phyloP scores from a whole-genome alignment of 1,140 invertebrate species.

The Nephotettix cincticeps region DNA sequence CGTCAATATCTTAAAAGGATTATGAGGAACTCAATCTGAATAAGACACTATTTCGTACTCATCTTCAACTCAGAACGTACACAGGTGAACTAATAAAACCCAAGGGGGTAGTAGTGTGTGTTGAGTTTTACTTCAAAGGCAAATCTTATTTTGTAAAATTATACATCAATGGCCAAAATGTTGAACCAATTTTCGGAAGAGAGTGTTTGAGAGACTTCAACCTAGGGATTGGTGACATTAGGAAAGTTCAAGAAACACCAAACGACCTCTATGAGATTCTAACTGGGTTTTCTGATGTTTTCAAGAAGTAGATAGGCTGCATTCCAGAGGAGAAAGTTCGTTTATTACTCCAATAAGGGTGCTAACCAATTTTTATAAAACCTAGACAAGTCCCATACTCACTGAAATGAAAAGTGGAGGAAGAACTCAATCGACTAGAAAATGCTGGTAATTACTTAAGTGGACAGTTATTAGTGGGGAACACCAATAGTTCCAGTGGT shows the following conservation, averaged over 20 bases:
- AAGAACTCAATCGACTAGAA: background rate
- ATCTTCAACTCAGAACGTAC: background rate
- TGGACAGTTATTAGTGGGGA: background rate
- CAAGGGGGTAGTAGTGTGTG: background rate
- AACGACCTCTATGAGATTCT: background rate
- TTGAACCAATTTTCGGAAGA: background rate
- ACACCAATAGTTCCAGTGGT: slow-evolving; percentile 53
- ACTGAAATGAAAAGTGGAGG: background rate
- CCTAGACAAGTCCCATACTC: background rate
- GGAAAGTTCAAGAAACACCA: background rate
- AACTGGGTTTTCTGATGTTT: background rate
- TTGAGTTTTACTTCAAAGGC: background rate
- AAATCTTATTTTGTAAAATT: background rate
- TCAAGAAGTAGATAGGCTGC: background rate
- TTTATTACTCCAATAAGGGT: background rate
- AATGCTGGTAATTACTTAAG: background rate
- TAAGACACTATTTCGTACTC: slow-evolving; percentile 20
- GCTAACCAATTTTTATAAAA: background rate
- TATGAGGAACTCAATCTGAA: too few relatives aligned
- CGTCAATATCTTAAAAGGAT: too few relatives aligned
- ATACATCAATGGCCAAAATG: background rate
- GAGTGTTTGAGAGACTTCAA: background rate
- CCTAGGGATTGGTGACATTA: background rate
- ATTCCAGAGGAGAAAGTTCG: background rate
- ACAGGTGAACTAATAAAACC: background rate